A percentile compares a stretch with the other conserved stretches of the same genome.
phyloP scores from a whole-genome alignment of 2,113 vertebrate species.

The Haemorhous mexicanus region DNA sequence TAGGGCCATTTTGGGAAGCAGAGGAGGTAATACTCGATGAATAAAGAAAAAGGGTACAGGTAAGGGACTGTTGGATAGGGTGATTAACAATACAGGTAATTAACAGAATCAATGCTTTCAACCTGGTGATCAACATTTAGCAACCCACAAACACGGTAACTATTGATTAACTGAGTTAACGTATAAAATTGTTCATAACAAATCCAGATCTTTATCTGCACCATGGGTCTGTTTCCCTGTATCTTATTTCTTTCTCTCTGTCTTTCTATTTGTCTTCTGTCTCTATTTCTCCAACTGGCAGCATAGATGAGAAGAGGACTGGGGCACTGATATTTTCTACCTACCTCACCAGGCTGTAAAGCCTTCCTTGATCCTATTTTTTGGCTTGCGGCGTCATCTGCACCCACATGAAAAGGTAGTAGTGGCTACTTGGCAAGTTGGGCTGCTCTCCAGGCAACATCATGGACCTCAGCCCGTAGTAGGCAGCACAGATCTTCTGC shows the following conservation, averaged over 20 bases:
- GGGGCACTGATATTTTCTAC: neutral
- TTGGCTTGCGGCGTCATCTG: neutral
- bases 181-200: too few species aligned
- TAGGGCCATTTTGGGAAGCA: too few species aligned
- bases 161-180: too few species aligned
- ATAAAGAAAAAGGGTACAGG: too few species aligned
- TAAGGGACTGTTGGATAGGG: too few species aligned
- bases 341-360: neutral
- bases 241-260: neutral
- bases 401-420: neutral
- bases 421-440: rapidly evolving
- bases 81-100: too few species aligned
- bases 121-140: too few species aligned
- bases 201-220: neutral
- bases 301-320: neutral
- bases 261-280: neutral
- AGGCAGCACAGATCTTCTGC: neutral
- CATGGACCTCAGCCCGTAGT: neutral
- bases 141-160: too few species aligned
- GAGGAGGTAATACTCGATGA: too few species aligned
- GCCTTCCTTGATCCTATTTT: neutral
- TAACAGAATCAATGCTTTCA: too few species aligned
- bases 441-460: neutral
- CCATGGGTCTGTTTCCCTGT: neutral
- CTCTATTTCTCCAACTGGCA: neutral